Base-by-base conservation (phyloP, 1,140 invertebrate species). In the Atta cephalotes region DNA sequence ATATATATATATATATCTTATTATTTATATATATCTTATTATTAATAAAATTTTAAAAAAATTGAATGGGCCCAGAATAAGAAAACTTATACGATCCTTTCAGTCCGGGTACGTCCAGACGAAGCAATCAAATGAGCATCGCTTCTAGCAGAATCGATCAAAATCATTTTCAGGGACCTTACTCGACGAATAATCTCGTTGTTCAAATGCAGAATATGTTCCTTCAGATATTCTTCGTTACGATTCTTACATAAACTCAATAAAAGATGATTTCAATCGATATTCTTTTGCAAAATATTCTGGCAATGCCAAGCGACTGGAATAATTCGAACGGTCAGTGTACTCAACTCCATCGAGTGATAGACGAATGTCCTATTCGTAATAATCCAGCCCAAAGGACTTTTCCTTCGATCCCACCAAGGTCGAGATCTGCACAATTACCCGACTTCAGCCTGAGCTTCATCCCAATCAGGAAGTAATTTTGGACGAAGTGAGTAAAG, bases 61-160 rank as follows among this genome's bases (percentile, higher is more conserved):
- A n/a, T n/a, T 21, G 21, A 21, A 21, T 93, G 51, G 94, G 94
- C 49, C 92, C 92, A 7, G 95, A 95, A 35, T 96, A 96, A n/a
- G 97, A 98, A 91, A 97, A 97, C 18, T 97, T 97, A 39, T 99
- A 99, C 92, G 98, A 99, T 95, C 98, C 97, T 7, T 98, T 98
- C 87, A 98, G 98, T 62, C 97, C 98, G 56, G 98, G 98, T 35
- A 98, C 97, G 90, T 98, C 97, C 31, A 95, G 98, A 91, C 96
- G 97, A 91, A 98, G 97, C 88, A 98, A 97, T 95, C 96, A 97
- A 95, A 95, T 93, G 95, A 96, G 92, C 87, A 94, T 92, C 14
- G 91, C 93, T 78, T 95, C 95, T n/a, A 93, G 94, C 62, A 92
- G 93, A 85, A 92, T 93, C 74, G 94, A 93, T 87, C 90, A 87